phyloP scores from a whole-genome alignment of 2,797 vertebrate genomes.

The Todus mexicanus region DNA sequence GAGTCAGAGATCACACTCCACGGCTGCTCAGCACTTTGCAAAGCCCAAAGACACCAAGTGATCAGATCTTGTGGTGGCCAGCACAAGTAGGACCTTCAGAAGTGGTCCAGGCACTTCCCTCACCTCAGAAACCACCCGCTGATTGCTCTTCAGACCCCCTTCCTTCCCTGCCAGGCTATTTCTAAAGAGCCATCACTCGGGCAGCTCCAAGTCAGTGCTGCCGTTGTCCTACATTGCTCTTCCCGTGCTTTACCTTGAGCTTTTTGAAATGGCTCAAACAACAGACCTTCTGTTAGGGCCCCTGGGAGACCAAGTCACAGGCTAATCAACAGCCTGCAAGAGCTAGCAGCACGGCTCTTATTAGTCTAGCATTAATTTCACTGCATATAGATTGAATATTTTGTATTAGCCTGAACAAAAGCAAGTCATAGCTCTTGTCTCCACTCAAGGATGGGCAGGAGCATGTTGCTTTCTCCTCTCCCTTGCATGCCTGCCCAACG shows the following conservation, averaged over 20 bases:
- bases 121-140: fast-evolving
- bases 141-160: background rate
- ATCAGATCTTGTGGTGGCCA: background rate
- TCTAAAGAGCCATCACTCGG: background rate
- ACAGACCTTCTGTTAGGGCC: background rate
- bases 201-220: background rate
- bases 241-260: background rate
- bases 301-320: background rate
- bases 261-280: background rate
- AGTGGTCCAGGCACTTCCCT: background rate
- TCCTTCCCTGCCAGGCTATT: background rate
- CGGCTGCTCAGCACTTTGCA: background rate
- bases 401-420: background rate
- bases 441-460: background rate
- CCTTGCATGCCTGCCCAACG: background rate
- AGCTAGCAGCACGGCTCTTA: background rate
- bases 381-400: background rate
- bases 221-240: background rate
- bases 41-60: background rate
- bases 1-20: background rate
- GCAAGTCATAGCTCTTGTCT: background rate
- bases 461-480: background rate
- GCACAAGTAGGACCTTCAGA: background rate
- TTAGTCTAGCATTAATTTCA: background rate
- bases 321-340: background rate